Conservation (phyloP, 2,797 vertebrate species). For the Rhinogobio ventralis region DNA sequence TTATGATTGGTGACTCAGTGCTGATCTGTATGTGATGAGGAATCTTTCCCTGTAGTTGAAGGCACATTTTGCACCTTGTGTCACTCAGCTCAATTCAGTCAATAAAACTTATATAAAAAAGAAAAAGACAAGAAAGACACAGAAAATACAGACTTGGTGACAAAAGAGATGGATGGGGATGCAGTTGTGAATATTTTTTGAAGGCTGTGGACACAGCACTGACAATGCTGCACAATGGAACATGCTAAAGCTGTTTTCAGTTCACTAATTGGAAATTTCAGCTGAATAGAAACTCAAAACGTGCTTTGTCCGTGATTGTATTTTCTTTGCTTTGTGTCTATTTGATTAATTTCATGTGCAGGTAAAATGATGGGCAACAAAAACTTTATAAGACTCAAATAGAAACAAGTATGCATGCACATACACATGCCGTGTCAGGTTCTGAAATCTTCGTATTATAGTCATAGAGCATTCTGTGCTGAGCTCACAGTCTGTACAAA, state of each 20-base stretch:
- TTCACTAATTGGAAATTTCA: constrained; percentile 62
- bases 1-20: constrained; percentile 37
- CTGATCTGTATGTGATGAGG: constrained; percentile 34
- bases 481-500: neutral
- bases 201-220: constrained; percentile 52
- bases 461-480: neutral
- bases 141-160: neutral
- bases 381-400: neutral
- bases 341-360: constrained; percentile 27
- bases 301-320: constrained; percentile 25
- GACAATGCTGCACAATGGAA: constrained; percentile 58
- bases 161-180: constrained; percentile 31
- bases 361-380: neutral
- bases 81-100: constrained; percentile 34
- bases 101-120: constrained; percentile 4
- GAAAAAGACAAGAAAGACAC: constrained; percentile 1
- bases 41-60: constrained; percentile 14
- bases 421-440: neutral
- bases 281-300: constrained; percentile 15
- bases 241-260: constrained; percentile 66
- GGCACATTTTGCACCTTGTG: constrained; percentile 30
- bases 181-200: constrained; percentile 47
- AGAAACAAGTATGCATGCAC: neutral
- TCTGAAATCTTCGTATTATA: constrained; percentile 57
- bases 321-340: constrained; percentile 35